Base-by-base conservation (phyloP, 2,797 vertebrate genomes). In the Pelobates cultripes region DNA sequence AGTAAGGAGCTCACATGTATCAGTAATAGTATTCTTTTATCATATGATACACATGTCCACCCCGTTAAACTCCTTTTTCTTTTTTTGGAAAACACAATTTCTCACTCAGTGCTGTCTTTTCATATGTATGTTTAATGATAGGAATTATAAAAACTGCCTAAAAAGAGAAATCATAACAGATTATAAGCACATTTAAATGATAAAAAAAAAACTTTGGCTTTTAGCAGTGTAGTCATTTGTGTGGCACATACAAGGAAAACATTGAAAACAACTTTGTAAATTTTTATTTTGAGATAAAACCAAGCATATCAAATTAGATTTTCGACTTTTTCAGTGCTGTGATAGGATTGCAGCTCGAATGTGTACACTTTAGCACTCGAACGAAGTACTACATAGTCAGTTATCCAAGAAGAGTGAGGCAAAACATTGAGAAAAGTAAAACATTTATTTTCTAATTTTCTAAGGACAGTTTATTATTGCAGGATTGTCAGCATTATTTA, bases 401-500 rank as follows among this genome's bases (percentile, higher is more conserved):
- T 64, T 47, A 66, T 47, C 14, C 93, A 91, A 96, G 94, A 94
- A 94, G 93, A 92, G 92, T 97, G 95, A 97, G 96, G 96, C 97
- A 97, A 97, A 93, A 91, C 94, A 94, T 87, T 93, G 91, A 95
- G 92, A 91, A 28, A 28, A 28, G 28, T 28, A 28, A 28, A 95
- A 90, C 85, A 93, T 91, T 51, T 93, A 89, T 81, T 85, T 92
- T 87, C 86, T 90, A 90, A 88, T 87, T 91, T 86, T 92, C 92
- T 91, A 92, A 94, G 87, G 95, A 94, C 91, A 93, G 93, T 94
- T 94, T 95, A 94, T 88, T 95, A 95, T 96, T 96, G 94, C 92
- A 86, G 96, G 97, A 99, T 99, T 99, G 97, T 99, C 97, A 97
- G 95, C 95, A 95, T 96, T 95, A 93, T 96, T 94, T 96, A 96